A percentile compares a stretch with the other conserved stretches of the same genome.
These are phyloP conservation scores for Endomychus coccineus DNA, from an alignment of 2,888 invertebrate genomes.

Conservation along the genomic window DNA sequence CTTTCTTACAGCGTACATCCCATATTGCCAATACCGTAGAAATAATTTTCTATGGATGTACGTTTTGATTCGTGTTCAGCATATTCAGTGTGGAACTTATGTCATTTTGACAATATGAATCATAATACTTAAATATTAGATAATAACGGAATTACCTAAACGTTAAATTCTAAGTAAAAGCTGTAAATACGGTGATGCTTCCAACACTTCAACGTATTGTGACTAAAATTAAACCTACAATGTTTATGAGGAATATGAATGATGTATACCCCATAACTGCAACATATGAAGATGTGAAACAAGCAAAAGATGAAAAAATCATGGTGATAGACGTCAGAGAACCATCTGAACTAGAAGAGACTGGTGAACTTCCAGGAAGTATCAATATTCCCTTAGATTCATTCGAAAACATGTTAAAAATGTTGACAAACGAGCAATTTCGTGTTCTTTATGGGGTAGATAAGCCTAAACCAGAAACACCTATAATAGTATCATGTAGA, in stretches of 20 bases:
- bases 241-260: no score
- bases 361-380: conserved; percentile 65
- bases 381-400: conserved; percentile 65
- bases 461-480: conserved; percentile 52
- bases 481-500: conserved; percentile 62
- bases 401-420: conserved; percentile 43
- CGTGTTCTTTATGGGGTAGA: conserved; percentile 47
- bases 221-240: no score
- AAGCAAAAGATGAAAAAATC: conserved; percentile 44
- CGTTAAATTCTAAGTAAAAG: no score
- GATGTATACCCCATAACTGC: no score
- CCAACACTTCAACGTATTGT: background rate
- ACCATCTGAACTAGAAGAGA: conserved; percentile 60
- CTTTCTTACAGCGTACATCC: no score
- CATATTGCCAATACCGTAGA: no score
- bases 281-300: conserved; percentile 41
- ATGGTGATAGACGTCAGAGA: conserved; percentile 71
- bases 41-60: no score
- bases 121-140: no score
- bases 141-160: no score
- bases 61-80: no score
- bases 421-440: conserved; percentile 49
- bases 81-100: no score
- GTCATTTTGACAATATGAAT: no score
- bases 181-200: background rate